Base-by-base conservation (phyloP, 1,140 invertebrate species). In the Euura saliciscinereae region DNA sequence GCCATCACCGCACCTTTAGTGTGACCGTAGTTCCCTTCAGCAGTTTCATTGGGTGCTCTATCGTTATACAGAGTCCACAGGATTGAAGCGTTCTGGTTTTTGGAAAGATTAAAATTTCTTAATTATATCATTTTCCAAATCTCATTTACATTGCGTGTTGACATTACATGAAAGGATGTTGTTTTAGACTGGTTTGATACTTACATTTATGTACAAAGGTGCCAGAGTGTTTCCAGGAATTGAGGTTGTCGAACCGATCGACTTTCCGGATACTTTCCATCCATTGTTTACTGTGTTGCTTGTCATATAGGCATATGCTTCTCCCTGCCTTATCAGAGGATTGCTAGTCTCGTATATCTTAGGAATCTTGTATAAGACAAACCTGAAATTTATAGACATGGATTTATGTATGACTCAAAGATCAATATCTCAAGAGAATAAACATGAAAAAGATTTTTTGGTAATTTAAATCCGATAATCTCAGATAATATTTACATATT, bases 31-130 rank as follows among this genome's bases (percentile, higher is more conserved):
- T 80, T 84, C 65, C 83, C 74, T 74, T 87, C 86, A 73, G 87
- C 79, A n/a, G 85, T 84, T 5, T 85, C 89, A 68, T 91, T 89
- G 28, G 95, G 94, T 8, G 91, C 90, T 83, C 97, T 91, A 82
- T 97, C 96, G 84, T 97, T 97, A 86, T 97, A 97, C 71, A 96
- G 86, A 3, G 94, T 79, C 80, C 94, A 90, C 28, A 93, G 81
- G 28, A 80, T 83, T 73, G 86, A 86, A 67, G 84, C 83, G 73
- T 87, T 82, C 78, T 88, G 72, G 76, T 77, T 84, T 45, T 45
- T 76, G n/a, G 71, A 10, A 67, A 73, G 70, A 77, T 64, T 73
- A 72, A 82, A 83, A 72, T 73, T 71, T 66, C 65, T 70, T 71
- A 72, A 45, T 51, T 77, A 73, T 71, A 72, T 6, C 43, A 10